Evolutionary conservation across 2,888 invertebrate species (phyloP).

Genomic region (Macrophya alboannulata): DNA sequence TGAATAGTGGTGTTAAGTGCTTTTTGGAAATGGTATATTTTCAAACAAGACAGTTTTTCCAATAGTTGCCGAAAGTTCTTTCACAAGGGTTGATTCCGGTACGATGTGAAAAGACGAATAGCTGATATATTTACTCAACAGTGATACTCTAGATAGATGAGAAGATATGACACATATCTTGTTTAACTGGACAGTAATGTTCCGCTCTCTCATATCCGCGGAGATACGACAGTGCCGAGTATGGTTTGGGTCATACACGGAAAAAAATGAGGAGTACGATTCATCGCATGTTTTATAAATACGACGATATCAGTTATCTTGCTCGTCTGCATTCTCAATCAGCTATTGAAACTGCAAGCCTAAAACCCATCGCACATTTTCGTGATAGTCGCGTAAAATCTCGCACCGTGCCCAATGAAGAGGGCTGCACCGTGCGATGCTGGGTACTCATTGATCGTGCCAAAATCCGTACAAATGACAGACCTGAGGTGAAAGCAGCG

Average conservation of each 20-base stretch:
- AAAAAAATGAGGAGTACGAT: too few relatives aligned
- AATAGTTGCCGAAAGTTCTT: background rate
- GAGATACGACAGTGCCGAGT: background rate
- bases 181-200: background rate
- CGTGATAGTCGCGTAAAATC: background rate
- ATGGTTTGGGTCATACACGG: background rate
- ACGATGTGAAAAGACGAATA: background rate
- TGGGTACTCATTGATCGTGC: too few relatives aligned
- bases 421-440: too few relatives aligned
- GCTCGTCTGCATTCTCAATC: background rate
- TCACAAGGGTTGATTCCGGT: background rate
- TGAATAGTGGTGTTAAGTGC: background rate
- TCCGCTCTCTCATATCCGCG: background rate
- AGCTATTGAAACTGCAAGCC: background rate
- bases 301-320: background rate
- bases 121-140: background rate
- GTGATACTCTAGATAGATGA: background rate
- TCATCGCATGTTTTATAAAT: background rate
- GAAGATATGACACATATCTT: background rate
- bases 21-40: background rate
- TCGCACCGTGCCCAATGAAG: too few relatives aligned
- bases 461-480: background rate
- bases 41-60: background rate
- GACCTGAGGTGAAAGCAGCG: background rate
- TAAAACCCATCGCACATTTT: background rate